Percentiles rank a stretch among this genome's conserved stretches.
Evolutionary conservation across 2,888 invertebrate species (phyloP).

Genomic region (Drosophila sordidapex): DNA sequence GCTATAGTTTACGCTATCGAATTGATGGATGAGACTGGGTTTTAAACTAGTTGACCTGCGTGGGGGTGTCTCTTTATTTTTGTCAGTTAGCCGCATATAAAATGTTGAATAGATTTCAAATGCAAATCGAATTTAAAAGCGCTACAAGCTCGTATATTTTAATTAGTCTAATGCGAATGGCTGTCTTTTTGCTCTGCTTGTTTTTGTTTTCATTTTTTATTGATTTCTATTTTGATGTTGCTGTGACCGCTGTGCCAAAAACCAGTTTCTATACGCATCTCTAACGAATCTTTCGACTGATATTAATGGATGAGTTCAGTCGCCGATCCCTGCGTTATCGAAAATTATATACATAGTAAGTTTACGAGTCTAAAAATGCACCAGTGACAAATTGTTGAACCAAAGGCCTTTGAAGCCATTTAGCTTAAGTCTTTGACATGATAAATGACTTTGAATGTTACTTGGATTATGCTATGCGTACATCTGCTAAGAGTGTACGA

Average conservation of each 20-base stretch:
- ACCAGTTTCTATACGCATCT: conserved; percentile 41
- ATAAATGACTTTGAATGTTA: conserved; percentile 74
- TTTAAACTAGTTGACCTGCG: conserved; percentile 68
- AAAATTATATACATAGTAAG: conserved; percentile 21
- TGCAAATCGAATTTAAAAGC: conserved; percentile 68
- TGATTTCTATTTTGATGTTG: conserved; percentile 67
- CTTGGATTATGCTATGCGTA: conserved; percentile 72
- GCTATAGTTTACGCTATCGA: conserved; percentile 57
- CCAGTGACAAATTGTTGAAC: conserved; percentile 72
- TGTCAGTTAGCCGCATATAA: conserved; percentile 29
- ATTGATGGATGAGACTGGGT: conserved; percentile 71
- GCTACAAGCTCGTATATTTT: conserved; percentile 63
- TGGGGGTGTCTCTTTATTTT: conserved; percentile 55
- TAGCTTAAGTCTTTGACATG: conserved; percentile 56
- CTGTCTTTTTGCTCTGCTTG: conserved; percentile 29
- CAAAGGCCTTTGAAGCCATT: conserved; percentile 52
- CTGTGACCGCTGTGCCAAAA: conserved; percentile 45
- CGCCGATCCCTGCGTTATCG: conserved; percentile 12
- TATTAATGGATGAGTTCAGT: conserved; percentile 41
- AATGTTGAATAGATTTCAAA: conserved; percentile 67
- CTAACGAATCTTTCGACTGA: conserved; percentile 26
- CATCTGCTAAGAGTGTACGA: conserved; percentile 65
- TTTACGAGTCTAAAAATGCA: conserved; percentile 49
- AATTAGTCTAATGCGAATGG: conserved; percentile 74
- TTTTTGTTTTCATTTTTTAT: conserved; percentile 56